Evolutionary conservation across 2,113 vertebrate species (phyloP).

Genomic region (Ceuthmochares aereus): DNA sequence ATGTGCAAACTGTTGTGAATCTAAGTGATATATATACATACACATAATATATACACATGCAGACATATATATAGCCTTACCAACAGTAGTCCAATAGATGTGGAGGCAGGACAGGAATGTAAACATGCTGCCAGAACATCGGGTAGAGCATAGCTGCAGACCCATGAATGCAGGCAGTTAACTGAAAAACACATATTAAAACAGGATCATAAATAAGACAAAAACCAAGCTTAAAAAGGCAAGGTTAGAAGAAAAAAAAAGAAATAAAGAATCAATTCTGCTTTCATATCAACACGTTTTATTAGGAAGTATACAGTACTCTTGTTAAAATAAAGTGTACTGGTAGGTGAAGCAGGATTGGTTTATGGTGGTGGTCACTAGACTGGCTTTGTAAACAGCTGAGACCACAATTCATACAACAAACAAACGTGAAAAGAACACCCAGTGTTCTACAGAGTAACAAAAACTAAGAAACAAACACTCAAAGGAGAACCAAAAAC

Average conservation of each 20-base stretch:
- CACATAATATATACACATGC: background rate
- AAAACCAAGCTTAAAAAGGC: background rate
- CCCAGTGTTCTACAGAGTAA: background rate
- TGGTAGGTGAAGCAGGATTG: background rate
- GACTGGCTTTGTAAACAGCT: background rate
- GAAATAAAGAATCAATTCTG: background rate
- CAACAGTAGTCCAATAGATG: conserved; percentile 98
- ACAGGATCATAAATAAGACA: background rate
- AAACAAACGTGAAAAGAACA: background rate
- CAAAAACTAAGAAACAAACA: background rate
- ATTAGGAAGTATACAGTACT: background rate
- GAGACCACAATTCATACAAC: background rate
- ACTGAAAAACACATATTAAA: conserved; percentile 76
- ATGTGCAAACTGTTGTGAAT: background rate
- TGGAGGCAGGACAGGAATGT: conserved; percentile 96
- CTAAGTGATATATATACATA: background rate
- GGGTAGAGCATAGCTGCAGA: conserved; percentile 97
- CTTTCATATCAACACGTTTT: background rate
- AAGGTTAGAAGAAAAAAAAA: background rate
- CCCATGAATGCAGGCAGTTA: conserved; percentile 97
- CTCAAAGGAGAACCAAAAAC: background rate
- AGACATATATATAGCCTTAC: conserved; percentile 76
- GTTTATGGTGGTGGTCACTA: background rate
- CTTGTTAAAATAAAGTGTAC: background rate
- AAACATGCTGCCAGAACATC: conserved; percentile 99